Evolutionary conservation across 2,888 invertebrate genomes (phyloP).

Genomic region (Galeruca laticollis): DNA sequence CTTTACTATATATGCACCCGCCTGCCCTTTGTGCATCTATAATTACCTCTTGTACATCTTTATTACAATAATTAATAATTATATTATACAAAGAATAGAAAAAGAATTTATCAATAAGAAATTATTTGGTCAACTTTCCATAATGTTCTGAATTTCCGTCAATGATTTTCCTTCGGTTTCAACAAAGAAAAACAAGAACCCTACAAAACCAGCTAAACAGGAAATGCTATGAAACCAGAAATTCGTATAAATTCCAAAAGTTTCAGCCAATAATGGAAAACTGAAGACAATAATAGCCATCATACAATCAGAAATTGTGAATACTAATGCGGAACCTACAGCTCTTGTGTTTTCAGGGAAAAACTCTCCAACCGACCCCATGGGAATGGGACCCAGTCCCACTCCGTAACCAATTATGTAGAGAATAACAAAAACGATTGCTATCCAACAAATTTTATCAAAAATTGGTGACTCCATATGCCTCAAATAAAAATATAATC

Average conservation of each 20-base stretch:
- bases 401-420: conserved; percentile 79
- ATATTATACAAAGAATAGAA: too few species aligned
- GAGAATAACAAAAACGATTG: conserved; percentile 75
- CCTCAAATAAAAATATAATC: conserved; percentile 74
- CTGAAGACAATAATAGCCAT: conserved; percentile 41
- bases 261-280: conserved; percentile 40
- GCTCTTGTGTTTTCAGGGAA: conserved; percentile 82
- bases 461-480: conserved; percentile 51
- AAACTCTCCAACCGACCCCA: conserved; percentile 85
- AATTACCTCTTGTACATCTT: too few species aligned
- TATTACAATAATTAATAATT: too few species aligned
- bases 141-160: neutral
- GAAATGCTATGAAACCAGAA: conserved; percentile 42
- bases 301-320: conserved; percentile 30
- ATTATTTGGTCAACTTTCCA: neutral
- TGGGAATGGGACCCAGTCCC: conserved; percentile 80
- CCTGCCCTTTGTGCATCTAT: too few species aligned
- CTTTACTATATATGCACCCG: too few species aligned
- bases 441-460: conserved; percentile 73
- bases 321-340: conserved; percentile 66
- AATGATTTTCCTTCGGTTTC: neutral
- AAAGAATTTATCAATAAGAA: too few species aligned
- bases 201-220: neutral
- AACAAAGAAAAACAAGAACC: neutral
- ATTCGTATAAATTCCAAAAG: conserved; percentile 36